Percentiles rank a stretch among this genome's conserved stretches.
Conservation (phyloP, 2,113 vertebrate species). For the Dasyprocta punctata region DNA sequence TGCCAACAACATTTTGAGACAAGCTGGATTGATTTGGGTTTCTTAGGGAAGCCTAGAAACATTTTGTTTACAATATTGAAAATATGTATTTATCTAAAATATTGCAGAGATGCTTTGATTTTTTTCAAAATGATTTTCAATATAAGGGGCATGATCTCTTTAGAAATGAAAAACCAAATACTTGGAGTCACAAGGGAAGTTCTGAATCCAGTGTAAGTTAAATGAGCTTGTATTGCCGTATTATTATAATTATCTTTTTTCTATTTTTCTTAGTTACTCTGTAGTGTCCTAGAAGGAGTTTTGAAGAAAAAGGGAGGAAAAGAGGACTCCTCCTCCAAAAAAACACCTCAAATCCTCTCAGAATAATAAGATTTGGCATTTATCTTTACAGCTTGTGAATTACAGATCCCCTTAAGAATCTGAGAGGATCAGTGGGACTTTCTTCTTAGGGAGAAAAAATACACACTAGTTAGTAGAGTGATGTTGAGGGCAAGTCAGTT, state of each 20-base stretch:
- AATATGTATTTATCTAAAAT: slow-evolving; percentile 32
- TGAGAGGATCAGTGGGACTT: background rate
- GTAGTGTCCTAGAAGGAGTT: background rate
- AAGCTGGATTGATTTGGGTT: slow-evolving; percentile 40
- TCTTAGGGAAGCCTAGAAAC: slow-evolving; percentile 19
- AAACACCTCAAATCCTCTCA: background rate
- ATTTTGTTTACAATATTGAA: slow-evolving; percentile 38
- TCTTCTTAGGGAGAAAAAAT: background rate
- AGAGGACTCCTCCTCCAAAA: background rate
- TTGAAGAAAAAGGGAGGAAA: background rate
- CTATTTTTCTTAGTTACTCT: background rate
- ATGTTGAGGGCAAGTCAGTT: background rate
- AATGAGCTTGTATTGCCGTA: background rate
- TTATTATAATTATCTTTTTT: background rate
- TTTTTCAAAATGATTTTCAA: slow-evolving; percentile 20
- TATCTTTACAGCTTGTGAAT: background rate
- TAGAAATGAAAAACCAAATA: slow-evolving; percentile 28
- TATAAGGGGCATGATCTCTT: background rate
- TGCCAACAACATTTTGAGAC: slow-evolving; percentile 56
- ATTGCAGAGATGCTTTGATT: slow-evolving; percentile 38
- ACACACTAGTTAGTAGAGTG: background rate
- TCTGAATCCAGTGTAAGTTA: slow-evolving; percentile 17
- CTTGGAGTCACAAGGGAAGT: background rate
- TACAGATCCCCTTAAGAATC: background rate
- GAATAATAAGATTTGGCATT: background rate